These are phyloP conservation scores for Oscheius onirici DNA, from an alignment of 2,888 invertebrate species.

Conservation along the genomic window DNA sequence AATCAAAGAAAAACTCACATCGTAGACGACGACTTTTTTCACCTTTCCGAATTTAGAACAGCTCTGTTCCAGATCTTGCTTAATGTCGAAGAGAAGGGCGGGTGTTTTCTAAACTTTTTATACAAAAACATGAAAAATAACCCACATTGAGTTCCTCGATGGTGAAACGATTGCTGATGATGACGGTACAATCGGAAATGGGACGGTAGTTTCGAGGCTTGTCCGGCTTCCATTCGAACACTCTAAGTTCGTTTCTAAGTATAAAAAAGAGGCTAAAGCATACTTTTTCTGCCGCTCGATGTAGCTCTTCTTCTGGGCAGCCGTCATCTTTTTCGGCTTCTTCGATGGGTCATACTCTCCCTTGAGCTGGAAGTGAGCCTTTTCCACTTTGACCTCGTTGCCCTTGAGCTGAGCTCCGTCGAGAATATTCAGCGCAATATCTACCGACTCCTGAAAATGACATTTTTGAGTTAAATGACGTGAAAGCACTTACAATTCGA, in stretches of 20 bases:
- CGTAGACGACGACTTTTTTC: conserved; percentile 88
- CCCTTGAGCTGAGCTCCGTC: conserved; percentile 81
- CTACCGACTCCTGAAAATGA: conserved; percentile 85
- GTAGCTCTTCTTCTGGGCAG: conserved; percentile 83
- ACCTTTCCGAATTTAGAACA: conserved; percentile 90
- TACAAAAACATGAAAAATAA: not conserved
- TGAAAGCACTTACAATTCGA: conserved; percentile 43
- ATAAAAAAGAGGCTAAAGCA: not conserved
- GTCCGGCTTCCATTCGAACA: conserved; percentile 96
- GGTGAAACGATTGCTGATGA: conserved; percentile 91
- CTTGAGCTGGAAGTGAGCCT: conserved; percentile 92
- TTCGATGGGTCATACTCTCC: conserved; percentile 85
- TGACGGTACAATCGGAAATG: conserved; percentile 88
- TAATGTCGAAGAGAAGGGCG: conserved; percentile 86
- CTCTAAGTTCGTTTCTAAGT: conserved; percentile 74
- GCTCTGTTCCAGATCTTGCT: conserved; percentile 88
- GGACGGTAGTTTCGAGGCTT: conserved; percentile 85
- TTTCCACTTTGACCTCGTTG: conserved; percentile 82
- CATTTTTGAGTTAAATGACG: too few relatives aligned
- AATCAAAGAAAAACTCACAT: conserved; percentile 78
- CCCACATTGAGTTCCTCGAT: conserved; percentile 84
- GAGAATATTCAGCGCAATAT: conserved; percentile 87
- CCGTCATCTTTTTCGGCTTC: conserved; percentile 85
- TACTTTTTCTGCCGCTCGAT: conserved; percentile 91
- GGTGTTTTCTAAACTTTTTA: conserved; percentile 79